phyloP scores from a whole-genome alignment of 2,888 invertebrate species.

The Phania funesta region DNA sequence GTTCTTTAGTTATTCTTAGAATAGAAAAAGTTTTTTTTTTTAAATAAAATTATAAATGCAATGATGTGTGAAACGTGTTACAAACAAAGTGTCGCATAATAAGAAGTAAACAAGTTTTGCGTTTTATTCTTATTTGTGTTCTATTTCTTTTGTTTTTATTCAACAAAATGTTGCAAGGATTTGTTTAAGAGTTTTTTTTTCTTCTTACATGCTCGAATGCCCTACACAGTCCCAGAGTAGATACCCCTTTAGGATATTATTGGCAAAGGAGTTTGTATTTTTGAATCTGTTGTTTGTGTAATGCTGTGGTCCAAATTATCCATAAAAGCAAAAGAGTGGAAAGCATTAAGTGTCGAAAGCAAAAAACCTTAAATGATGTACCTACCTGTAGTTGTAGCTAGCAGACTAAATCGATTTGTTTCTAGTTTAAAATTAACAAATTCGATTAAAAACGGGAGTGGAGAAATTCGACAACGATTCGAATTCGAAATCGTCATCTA shows the following conservation, averaged over 20 bases:
- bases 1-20: background rate
- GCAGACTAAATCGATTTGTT: no score
- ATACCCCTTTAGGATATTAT: background rate
- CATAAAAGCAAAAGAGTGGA: no score
- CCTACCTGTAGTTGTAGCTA: no score
- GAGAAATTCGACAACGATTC: no score
- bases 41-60: constrained; percentile 67
- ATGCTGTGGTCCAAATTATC: no score
- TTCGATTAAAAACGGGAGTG: no score
- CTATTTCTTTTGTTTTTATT: constrained; percentile 17
- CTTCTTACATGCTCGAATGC: background rate
- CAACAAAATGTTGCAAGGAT: constrained; percentile 20
- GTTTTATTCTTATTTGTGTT: constrained; percentile 1
- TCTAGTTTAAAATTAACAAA: no score
- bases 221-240: background rate
- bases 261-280: no score
- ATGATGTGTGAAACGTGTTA: constrained; percentile 69
- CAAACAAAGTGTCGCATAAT: constrained; percentile 65
- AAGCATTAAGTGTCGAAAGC: no score
- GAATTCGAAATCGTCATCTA: no score
- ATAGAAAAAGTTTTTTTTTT: constrained; percentile 47
- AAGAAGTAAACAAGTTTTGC: constrained; percentile 38
- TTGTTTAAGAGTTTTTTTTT: constrained; percentile 17
- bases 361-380: no score
- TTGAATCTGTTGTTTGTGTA: no score